Evolutionary conservation across 2,888 invertebrate genomes (phyloP).

Genomic region (Nudaria mundana): DNA sequence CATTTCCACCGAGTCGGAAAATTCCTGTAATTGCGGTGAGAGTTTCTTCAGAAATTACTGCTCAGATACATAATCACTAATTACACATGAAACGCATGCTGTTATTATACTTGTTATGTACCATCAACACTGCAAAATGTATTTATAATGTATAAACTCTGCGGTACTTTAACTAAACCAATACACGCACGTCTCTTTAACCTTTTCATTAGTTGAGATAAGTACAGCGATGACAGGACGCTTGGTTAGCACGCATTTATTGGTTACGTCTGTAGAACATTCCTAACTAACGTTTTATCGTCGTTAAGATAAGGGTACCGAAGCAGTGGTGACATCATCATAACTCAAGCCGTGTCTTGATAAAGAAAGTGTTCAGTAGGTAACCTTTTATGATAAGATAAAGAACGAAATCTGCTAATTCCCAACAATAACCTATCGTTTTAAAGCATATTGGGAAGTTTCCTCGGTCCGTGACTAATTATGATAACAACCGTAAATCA

Average conservation of each 20-base stretch:
- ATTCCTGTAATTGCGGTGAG: constrained; percentile 71
- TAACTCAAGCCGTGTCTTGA: constrained; percentile 57
- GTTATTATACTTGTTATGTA: constrained; percentile 14
- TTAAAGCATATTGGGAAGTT: constrained; percentile 27
- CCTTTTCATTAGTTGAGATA: constrained; percentile 30
- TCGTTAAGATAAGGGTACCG: constrained; percentile 64
- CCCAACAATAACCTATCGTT: constrained; percentile 28
- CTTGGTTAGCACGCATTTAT: constrained; percentile 38
- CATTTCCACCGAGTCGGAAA: constrained; percentile 76
- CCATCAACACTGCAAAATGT: too few species aligned
- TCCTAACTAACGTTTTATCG: constrained; percentile 67
- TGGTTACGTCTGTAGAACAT: constrained; percentile 53
- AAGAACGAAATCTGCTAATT: constrained; percentile 49
- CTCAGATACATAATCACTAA: constrained; percentile 46
- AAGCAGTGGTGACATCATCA: constrained; percentile 72
- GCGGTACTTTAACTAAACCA: too few species aligned
- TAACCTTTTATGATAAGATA: constrained; percentile 66
- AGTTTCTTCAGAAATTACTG: constrained; percentile 69
- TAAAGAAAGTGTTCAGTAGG: constrained; percentile 72
- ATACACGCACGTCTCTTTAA: constrained; percentile 14
- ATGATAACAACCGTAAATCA: constrained; percentile 35
- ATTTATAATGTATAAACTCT: too few species aligned
- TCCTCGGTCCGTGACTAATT: constrained; percentile 35
- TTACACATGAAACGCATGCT: constrained; percentile 53
- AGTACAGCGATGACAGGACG: constrained; percentile 30